These are phyloP conservation scores for Bibio marci DNA, from an alignment of 2,888 invertebrate species.

Conservation along the genomic window DNA sequence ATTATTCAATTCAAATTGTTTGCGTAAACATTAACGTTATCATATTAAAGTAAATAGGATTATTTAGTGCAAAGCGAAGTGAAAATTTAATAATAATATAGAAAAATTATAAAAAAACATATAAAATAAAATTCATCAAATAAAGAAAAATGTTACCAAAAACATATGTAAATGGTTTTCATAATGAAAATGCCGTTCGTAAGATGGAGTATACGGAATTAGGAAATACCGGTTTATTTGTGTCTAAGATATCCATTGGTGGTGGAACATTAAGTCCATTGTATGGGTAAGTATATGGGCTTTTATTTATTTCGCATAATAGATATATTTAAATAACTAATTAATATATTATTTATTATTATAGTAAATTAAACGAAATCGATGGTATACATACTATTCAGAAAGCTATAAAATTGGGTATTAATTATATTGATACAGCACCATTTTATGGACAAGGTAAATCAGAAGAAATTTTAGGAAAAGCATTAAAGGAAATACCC, in stretches of 20 bases:
- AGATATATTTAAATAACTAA: too few species aligned
- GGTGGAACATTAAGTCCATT: constrained; percentile 53
- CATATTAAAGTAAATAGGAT: too few species aligned
- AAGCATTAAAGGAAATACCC: constrained; percentile 63
- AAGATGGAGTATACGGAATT: constrained; percentile 57
- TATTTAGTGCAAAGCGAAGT: too few species aligned
- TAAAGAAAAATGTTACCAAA: too few species aligned
- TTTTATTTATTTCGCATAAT: too few species aligned
- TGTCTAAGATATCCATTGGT: constrained; percentile 60
- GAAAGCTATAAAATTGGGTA: constrained; percentile 54
- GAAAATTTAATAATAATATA: too few species aligned
- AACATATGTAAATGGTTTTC: constrained; percentile 46
- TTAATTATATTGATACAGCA: constrained; percentile 86
- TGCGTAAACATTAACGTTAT: too few species aligned
- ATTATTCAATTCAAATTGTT: too few species aligned
- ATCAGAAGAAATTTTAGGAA: constrained; percentile 67
- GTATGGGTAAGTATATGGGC: constrained; percentile 51
- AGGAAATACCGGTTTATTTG: constrained; percentile 52
- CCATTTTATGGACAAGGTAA: constrained; percentile 85
- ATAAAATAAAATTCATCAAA: too few species aligned
- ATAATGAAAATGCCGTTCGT: constrained; percentile 37
- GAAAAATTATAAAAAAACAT: too few species aligned
- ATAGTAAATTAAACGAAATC: constrained; percentile 43
- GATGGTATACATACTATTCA: constrained; percentile 52
- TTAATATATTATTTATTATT: too few species aligned